These are phyloP conservation scores for Epinephelus malabaricus DNA, from an alignment of 2,797 vertebrate species.

Conservation along the genomic window DNA sequence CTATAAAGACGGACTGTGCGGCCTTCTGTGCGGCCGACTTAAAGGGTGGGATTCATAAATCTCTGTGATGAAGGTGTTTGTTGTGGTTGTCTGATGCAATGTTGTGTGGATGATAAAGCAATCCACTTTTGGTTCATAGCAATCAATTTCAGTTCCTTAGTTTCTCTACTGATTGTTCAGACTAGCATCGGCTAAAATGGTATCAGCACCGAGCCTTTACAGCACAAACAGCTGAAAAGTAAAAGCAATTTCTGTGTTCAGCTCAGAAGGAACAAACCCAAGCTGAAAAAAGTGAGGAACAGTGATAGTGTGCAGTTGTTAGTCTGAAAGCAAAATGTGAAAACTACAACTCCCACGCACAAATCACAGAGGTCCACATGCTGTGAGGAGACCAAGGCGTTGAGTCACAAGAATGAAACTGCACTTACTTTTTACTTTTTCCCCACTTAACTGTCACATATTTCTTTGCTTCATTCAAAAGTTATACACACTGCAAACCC, in stretches of 20 bases:
- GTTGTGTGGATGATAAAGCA: conserved; percentile 57
- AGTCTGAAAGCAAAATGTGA: conserved; percentile 51
- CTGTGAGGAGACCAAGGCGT: conserved; percentile 30
- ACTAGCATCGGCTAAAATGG: conserved; percentile 27
- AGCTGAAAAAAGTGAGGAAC: conserved; percentile 39
- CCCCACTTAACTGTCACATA: neutral
- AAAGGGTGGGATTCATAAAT: conserved; percentile 30
- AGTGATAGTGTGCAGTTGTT: conserved; percentile 19
- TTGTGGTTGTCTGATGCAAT: conserved; percentile 50
- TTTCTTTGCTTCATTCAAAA: neutral
- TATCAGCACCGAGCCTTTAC: conserved; percentile 24
- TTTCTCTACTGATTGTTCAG: conserved; percentile 35
- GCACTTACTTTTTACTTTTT: conserved; percentile 25
- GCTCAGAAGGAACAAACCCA: conserved; percentile 45
- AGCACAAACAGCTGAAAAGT: conserved; percentile 22
- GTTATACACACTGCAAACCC: neutral
- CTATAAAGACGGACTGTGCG: neutral
- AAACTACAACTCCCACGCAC: conserved; percentile 51
- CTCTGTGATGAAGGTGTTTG: conserved; percentile 56
- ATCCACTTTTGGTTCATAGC: conserved; percentile 56
- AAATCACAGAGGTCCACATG: conserved; percentile 38
- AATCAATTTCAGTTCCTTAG: conserved; percentile 54
- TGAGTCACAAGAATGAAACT: conserved; percentile 25
- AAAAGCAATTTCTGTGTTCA: conserved; percentile 58
- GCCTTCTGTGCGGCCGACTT: conserved; percentile 9